phyloP scores from a whole-genome alignment of 2,113 vertebrate species.

The Alosa alosa region DNA sequence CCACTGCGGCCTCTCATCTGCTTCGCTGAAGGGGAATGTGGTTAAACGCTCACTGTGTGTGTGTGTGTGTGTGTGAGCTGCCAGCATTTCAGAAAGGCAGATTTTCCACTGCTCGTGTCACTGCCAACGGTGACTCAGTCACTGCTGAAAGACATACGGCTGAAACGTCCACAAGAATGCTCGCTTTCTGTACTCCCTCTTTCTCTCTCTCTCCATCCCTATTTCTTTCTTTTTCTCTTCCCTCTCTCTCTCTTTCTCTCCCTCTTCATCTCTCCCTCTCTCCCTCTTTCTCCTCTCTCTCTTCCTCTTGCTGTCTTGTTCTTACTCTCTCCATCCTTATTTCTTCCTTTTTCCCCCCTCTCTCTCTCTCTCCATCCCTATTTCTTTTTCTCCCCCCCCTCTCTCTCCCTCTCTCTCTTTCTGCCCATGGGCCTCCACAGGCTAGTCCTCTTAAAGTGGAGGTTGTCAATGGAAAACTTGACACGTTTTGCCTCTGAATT shows the following conservation, averaged over 20 bases:
- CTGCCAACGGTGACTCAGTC: neutral
- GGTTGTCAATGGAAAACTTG: too few relatives aligned
- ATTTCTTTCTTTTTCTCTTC: neutral
- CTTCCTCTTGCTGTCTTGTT: neutral
- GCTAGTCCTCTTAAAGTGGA: too few relatives aligned
- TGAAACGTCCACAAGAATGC: neutral
- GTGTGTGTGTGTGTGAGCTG: too few relatives aligned
- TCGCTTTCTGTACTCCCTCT: neutral
- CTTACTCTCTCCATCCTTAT: neutral
- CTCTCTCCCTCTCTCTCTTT: too few relatives aligned
- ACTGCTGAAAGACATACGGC: neutral
- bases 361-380: too few relatives aligned
- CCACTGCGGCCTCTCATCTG: too few relatives aligned
- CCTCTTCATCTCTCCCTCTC: neutral
- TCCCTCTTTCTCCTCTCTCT: neutral
- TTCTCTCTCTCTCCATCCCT: neutral
- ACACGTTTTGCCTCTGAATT: too few relatives aligned
- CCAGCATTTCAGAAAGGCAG: neutral
- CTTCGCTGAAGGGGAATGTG: too few relatives aligned
- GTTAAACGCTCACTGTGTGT: too few relatives aligned
- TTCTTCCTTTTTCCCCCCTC: neutral
- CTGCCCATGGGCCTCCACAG: too few relatives aligned
- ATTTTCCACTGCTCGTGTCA: neutral
- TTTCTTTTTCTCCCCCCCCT: neutral
- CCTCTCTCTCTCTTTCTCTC: neutral